Conservation (phyloP, 1,140 invertebrate species). For the Drosophila melanogaster region DNA sequence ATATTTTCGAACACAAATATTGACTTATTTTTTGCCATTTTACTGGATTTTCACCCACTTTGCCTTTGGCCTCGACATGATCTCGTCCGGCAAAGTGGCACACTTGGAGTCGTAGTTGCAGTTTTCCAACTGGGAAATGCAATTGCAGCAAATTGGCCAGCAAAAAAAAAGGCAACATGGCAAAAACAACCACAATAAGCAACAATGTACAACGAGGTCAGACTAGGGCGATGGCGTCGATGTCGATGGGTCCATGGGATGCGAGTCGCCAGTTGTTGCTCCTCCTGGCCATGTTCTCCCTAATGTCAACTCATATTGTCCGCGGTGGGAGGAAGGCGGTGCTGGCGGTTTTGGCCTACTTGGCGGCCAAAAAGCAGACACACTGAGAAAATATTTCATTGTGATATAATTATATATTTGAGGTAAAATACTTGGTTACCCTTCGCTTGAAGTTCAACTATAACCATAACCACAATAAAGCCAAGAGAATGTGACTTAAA, state of each 20-base stretch:
- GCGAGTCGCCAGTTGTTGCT: slow-evolving; percentile 26
- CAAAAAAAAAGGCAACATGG: slow-evolving; percentile 23
- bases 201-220: slow-evolving; percentile 61
- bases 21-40: slow-evolving; percentile 34
- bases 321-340: neutral
- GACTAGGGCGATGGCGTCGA: slow-evolving; percentile 62
- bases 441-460: neutral
- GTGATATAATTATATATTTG: too few relatives aligned
- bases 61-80: slow-evolving; percentile 53
- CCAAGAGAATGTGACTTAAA: too few relatives aligned
- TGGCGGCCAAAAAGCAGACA: slow-evolving; percentile 5
- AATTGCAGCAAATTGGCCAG: slow-evolving; percentile 75
- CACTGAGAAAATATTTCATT: slow-evolving; percentile 4
- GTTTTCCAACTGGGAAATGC: slow-evolving; percentile 39
- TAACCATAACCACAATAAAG: too few relatives aligned
- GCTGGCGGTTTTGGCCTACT: slow-evolving; percentile 27
- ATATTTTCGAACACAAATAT: slow-evolving; percentile 47
- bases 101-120: slow-evolving; percentile 44
- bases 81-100: slow-evolving; percentile 56
- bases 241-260: slow-evolving; percentile 28
- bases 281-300: slow-evolving; percentile 45
- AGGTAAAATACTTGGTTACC: neutral
- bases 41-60: slow-evolving; percentile 37
- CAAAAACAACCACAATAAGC: slow-evolving; percentile 1
- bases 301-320: slow-evolving; percentile 51